Base-by-base conservation (phyloP, 37 sponge, comb jelly and placozoan genomes). In the Geodia barretti region DNA sequence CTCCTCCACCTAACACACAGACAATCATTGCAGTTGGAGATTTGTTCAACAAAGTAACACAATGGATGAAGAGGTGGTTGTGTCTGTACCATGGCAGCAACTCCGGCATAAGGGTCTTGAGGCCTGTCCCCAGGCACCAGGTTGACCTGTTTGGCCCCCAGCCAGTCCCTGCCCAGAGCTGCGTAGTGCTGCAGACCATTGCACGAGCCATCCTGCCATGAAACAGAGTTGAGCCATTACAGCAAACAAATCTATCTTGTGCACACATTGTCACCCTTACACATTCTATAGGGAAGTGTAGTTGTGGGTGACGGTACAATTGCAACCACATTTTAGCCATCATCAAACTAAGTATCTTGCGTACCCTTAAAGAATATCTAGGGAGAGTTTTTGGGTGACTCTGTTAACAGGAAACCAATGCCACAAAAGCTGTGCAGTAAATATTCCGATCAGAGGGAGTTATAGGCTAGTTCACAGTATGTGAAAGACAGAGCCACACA, bases 111-210 rank as follows among this genome's bases (percentile, higher is more conserved):
- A 2, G 96, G 72, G 64, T 98, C 97, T 59, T 86, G 87, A 29
- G 99, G 97, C 24, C 72, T 74, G 8, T 84, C 91, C 23, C 71
- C 20, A 31, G 99, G 93, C 17, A 73, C n/a, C 41, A 98, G 59
- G 70, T 91, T 96, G 36, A 98, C 99, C 89, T 89, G 84, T 42
- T 84, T 70, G 0, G 88, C 99, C 25, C 99, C 99, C 1, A 58
- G 58, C 21, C n/a, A n/a, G 77, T 98, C 99, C 20, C 97, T 79
- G 0, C 99, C 99, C 24, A 98, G 81, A 17, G 99, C 97, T 11
- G 99, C 95, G 63, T 98, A 98, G 85, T 98, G 99, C 86, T 98
- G 99, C 73, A 96, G 76, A 9, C 99, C 99, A 87, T 98, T 98
- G 63, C 99, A 98, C 34, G 93, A 89, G 9, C 97, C 97, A 82